Conservation (phyloP, 1,140 invertebrate species). For the Tigriopus japonicus region DNA sequence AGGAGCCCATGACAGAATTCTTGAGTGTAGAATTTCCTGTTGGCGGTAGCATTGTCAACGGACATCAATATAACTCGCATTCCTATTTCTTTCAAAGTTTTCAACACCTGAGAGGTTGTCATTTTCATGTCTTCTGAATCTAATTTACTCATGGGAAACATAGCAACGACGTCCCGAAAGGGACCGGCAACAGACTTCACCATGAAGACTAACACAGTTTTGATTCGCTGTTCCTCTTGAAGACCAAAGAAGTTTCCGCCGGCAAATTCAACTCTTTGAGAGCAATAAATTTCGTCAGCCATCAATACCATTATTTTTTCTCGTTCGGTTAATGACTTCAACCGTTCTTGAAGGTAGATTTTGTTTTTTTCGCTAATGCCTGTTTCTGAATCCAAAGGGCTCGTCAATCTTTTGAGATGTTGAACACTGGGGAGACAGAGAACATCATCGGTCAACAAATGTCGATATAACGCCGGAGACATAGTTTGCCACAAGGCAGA, state of each 20-base stretch:
- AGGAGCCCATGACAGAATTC: background rate
- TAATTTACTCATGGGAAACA: background rate
- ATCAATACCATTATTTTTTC: background rate
- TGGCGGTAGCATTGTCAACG: background rate
- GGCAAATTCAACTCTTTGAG: background rate
- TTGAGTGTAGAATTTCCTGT: background rate
- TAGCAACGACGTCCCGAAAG: background rate
- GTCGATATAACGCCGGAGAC: background rate
- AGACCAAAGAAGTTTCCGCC: background rate
- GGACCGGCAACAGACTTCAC: background rate
- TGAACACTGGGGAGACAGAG: background rate
- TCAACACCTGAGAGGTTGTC: background rate
- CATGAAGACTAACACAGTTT: background rate
- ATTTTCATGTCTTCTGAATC: background rate
- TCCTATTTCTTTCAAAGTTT: background rate
- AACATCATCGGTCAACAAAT: background rate
- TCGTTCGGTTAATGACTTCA: background rate
- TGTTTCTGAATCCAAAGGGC: background rate
- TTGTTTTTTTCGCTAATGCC: background rate
- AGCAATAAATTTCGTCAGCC: background rate
- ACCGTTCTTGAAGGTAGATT: background rate
- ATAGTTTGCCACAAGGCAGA: background rate
- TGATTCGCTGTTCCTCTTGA: background rate
- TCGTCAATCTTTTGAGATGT: background rate
- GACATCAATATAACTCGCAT: background rate